A percentile compares a stretch with the other conserved stretches of the same genome.
phyloP scores from a whole-genome alignment of 2,888 invertebrate species.

The Reticulitermes lucifugus region DNA sequence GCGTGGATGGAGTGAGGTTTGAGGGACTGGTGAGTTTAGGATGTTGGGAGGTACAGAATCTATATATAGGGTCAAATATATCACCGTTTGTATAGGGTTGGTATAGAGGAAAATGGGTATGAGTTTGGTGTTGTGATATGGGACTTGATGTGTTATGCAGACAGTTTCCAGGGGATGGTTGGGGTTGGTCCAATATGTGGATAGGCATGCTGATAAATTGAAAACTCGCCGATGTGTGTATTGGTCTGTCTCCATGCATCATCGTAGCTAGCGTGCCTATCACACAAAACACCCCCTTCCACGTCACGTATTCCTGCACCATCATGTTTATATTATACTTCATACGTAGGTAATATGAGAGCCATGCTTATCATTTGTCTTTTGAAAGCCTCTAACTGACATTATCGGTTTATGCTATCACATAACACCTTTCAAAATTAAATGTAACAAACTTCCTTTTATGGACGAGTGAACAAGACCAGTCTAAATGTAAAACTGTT shows the following conservation, averaged over 20 bases:
- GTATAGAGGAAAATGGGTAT: not conserved
- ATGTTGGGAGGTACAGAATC: slow-evolving; percentile 19
- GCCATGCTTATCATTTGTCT: not conserved
- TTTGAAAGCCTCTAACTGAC: not conserved
- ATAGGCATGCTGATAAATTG: slow-evolving; percentile 47
- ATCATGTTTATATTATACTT: slow-evolving; percentile 27
- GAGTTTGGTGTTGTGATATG: slow-evolving; percentile 38
- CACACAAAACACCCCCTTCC: slow-evolving; percentile 6
- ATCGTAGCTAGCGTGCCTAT: slow-evolving; percentile 31
- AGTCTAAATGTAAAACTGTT: no score
- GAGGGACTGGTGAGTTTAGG: not conserved
- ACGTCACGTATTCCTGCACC: not conserved
- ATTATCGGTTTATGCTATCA: not conserved
- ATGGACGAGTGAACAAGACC: no score
- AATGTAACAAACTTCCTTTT: not conserved
- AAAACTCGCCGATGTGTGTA: slow-evolving; percentile 51
- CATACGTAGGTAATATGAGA: slow-evolving; percentile 25
- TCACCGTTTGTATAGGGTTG: slow-evolving; percentile 4
- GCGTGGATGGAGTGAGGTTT: not conserved
- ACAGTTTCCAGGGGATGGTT: slow-evolving; percentile 37
- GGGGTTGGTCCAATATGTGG: slow-evolving; percentile 16
- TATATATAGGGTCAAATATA: slow-evolving; percentile 30
- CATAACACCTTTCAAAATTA: not conserved
- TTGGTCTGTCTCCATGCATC: slow-evolving; percentile 42
- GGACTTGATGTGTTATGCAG: slow-evolving; percentile 40